These are phyloP conservation scores for Masticophis lateralis DNA, from an alignment of 2,797 vertebrate genomes.

Conservation along the genomic window DNA sequence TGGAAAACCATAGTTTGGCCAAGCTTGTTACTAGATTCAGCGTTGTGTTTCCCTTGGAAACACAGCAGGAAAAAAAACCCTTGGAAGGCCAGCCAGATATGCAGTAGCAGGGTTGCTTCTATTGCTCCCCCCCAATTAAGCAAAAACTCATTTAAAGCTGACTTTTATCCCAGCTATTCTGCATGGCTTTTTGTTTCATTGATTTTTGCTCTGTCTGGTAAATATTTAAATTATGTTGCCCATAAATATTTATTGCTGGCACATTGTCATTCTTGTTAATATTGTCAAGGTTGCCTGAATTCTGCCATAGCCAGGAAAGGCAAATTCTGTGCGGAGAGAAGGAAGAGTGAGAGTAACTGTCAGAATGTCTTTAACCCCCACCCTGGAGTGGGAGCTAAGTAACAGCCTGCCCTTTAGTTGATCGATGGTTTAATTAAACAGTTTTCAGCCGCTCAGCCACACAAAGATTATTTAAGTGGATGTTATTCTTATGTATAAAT, in stretches of 20 bases:
- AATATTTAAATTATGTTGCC: not conserved
- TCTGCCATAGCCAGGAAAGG: not conserved
- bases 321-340: not conserved
- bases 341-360: not conserved
- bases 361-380: not conserved
- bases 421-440: not conserved
- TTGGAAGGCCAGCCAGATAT: not conserved
- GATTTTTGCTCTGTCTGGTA: constrained; percentile 2
- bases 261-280: constrained; percentile 3
- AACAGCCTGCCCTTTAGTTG: not conserved
- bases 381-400: not conserved
- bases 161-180: constrained; percentile 33
- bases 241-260: constrained; percentile 19
- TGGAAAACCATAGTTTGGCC: not conserved
- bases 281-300: not conserved
- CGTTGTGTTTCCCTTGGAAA: fast-evolving
- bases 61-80: not conserved
- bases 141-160: constrained; percentile 8
- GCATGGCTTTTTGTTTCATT: not conserved
- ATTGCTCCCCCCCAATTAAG: not conserved
- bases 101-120: not conserved
- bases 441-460: not conserved
- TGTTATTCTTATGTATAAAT: not conserved
- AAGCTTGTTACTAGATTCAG: not conserved
- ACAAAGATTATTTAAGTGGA: not conserved